A percentile compares a stretch with the other conserved stretches of the same genome.
Evolutionary conservation across 2,888 invertebrate species (phyloP).

Genomic region (Campaea margaritaria): DNA sequence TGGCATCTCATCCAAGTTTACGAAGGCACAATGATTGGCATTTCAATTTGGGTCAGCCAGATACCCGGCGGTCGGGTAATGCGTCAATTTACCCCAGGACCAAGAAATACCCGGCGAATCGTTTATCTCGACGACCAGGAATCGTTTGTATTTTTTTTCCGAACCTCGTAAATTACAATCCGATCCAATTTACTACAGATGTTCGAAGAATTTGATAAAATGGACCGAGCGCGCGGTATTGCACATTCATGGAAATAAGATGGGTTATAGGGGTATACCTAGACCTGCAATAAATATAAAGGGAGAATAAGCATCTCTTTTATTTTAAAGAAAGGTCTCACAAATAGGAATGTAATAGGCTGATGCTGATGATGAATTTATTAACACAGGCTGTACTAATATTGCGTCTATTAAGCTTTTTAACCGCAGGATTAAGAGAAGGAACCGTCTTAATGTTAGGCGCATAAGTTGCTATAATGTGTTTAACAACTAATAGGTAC

Average conservation of each 20-base stretch:
- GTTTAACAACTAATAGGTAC: too few relatives aligned
- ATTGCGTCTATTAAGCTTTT: too few relatives aligned
- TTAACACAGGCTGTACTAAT: too few relatives aligned
- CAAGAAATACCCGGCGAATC: slow-evolving; percentile 42
- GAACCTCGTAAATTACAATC: slow-evolving; percentile 48
- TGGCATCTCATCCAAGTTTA: slow-evolving; percentile 30
- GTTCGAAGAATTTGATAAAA: slow-evolving; percentile 26
- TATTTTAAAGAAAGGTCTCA: too few relatives aligned
- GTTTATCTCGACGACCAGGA: slow-evolving; percentile 46
- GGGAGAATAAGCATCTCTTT: too few relatives aligned
- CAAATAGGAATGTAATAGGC: too few relatives aligned
- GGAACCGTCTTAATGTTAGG: too few relatives aligned
- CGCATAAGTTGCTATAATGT: too few relatives aligned
- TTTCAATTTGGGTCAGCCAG: slow-evolving; percentile 66
- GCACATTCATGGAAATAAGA: background rate
- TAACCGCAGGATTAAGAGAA: too few relatives aligned
- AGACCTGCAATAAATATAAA: too few relatives aligned
- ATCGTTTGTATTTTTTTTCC: slow-evolving; percentile 46
- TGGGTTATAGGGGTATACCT: too few relatives aligned
- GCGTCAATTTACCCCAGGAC: slow-evolving; percentile 56
- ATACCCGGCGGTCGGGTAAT: slow-evolving; percentile 54
- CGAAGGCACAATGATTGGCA: slow-evolving; percentile 64
- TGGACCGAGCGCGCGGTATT: slow-evolving; percentile 11
- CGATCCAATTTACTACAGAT: slow-evolving; percentile 45
- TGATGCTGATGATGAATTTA: too few relatives aligned